These are phyloP conservation scores for Arenaria interpres DNA, from an alignment of 2,113 vertebrate genomes.

Conservation along the genomic window DNA sequence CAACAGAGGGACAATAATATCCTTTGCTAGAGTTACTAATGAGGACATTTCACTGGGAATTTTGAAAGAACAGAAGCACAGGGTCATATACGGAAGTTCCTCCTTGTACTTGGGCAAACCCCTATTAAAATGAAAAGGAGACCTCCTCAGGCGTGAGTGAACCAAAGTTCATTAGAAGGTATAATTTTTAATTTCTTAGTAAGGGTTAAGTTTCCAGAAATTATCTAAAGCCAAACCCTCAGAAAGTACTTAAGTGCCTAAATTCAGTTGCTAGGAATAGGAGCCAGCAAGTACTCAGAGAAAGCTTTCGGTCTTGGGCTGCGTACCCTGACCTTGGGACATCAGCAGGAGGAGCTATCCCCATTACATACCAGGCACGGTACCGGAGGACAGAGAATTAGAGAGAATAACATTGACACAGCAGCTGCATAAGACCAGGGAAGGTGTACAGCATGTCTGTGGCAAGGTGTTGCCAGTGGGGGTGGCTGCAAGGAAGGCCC, in stretches of 20 bases:
- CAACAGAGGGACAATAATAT: neutral
- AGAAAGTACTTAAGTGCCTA: neutral
- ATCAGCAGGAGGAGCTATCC: neutral
- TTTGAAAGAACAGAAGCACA: neutral
- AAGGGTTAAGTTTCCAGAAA: neutral
- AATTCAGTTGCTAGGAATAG: neutral
- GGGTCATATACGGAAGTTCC: neutral
- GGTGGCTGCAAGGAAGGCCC: neutral
- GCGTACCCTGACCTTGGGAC: neutral
- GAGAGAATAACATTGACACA: neutral
- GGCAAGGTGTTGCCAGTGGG: neutral
- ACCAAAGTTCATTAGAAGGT: neutral
- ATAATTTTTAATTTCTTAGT: neutral
- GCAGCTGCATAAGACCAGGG: neutral
- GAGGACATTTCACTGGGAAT: neutral
- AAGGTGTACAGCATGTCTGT: neutral
- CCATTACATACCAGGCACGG: fast-evolving
- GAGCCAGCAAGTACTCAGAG: neutral
- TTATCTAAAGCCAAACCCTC: neutral
- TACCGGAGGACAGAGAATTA: neutral
- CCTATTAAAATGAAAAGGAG: neutral
- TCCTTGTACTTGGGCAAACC: neutral
- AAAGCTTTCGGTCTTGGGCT: neutral
- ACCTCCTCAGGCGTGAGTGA: neutral
- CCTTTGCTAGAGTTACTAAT: neutral